These are phyloP conservation scores for Martes martes DNA, from an alignment of 2,113 vertebrate genomes.

Conservation along the genomic window DNA sequence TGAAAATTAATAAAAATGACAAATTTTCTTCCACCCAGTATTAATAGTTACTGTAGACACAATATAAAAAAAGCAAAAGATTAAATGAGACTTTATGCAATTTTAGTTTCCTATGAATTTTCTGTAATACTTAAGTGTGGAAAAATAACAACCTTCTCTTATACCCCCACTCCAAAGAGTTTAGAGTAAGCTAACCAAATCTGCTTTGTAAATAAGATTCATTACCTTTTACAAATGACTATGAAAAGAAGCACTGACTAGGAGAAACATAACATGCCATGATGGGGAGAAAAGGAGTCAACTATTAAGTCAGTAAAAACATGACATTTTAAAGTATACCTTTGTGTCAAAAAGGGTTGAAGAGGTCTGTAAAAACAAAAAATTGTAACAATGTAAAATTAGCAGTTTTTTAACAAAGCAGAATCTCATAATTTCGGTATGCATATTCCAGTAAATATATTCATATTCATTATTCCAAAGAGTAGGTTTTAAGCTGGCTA, in stretches of 20 bases:
- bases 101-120: background rate
- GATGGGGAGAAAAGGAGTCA: background rate
- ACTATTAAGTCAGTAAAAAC: background rate
- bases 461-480: background rate
- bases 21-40: background rate
- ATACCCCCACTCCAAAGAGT: background rate
- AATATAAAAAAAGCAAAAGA: background rate
- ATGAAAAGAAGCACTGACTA: background rate
- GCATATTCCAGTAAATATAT: background rate
- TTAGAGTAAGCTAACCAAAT: background rate
- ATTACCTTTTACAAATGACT: background rate
- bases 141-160: background rate
- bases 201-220: background rate
- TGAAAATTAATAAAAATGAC: conserved; percentile 14
- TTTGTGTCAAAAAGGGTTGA: background rate
- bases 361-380: background rate
- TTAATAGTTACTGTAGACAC: background rate
- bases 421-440: background rate
- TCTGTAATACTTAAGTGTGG: background rate
- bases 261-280: background rate
- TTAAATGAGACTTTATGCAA: background rate
- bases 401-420: background rate
- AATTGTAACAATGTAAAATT: background rate
- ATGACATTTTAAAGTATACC: background rate
- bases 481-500: background rate